These are phyloP conservation scores for Gallinago stenura DNA, from an alignment of 2,797 vertebrate genomes.

Conservation along the genomic window DNA sequence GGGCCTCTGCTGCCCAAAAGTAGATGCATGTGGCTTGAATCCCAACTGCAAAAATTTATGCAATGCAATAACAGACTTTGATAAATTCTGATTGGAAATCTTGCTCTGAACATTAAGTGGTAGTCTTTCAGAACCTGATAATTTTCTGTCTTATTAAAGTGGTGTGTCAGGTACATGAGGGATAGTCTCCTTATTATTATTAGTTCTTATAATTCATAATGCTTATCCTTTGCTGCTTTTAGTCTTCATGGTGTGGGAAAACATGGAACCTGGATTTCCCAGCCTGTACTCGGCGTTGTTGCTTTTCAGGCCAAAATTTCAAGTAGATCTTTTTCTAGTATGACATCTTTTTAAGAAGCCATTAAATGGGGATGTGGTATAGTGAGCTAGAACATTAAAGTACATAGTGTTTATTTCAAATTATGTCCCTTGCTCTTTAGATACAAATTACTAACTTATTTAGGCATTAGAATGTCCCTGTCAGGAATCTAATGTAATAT, in stretches of 20 bases:
- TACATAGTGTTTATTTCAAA: neutral
- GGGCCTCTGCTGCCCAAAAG: neutral
- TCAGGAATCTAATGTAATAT: neutral
- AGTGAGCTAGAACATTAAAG: neutral
- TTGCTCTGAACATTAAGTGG: neutral
- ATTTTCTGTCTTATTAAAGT: neutral
- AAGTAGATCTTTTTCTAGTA: neutral
- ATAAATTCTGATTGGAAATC: slow-evolving; percentile 1
- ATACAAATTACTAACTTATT: neutral
- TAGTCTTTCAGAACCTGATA: neutral
- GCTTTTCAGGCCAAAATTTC: neutral
- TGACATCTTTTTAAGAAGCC: neutral
- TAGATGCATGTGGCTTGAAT: neutral
- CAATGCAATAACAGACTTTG: neutral
- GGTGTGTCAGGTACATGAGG: neutral
- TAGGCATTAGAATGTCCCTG: neutral
- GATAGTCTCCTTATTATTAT: neutral
- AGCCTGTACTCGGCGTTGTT: neutral
- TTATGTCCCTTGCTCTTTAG: neutral
- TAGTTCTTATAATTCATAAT: neutral
- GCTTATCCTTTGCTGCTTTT: neutral
- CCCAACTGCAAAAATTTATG: neutral
- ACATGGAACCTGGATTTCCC: neutral
- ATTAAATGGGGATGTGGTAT: neutral
- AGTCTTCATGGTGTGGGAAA: neutral